These are phyloP conservation scores for Drosophila santomea DNA, from an alignment of 1,140 invertebrate genomes.

Conservation along the genomic window DNA sequence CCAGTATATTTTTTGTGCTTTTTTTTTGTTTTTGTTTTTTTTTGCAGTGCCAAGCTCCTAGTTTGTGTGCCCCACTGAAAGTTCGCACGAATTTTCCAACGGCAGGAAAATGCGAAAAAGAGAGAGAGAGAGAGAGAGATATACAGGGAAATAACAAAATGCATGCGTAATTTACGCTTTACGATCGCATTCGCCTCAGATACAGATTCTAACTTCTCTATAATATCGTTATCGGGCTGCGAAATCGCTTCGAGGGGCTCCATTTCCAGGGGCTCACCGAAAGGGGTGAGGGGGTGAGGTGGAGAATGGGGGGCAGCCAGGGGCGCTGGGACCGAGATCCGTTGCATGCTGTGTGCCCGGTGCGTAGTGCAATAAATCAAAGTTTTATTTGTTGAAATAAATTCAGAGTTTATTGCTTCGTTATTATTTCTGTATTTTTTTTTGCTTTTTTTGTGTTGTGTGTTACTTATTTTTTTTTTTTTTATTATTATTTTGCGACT, in stretches of 20 bases:
- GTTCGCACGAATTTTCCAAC: constrained; percentile 60
- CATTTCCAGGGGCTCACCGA: not conserved
- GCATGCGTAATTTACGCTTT: constrained; percentile 68
- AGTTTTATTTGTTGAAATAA: constrained; percentile 83
- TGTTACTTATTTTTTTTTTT: not conserved
- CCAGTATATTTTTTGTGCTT: no score
- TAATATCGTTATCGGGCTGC: constrained; percentile 45
- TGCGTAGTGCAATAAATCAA: constrained; percentile 80
- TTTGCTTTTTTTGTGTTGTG: not conserved
- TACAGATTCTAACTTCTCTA: constrained; percentile 45
- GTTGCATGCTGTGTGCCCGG: constrained; percentile 72
- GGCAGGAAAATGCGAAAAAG: not conserved
- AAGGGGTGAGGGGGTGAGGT: not conserved
- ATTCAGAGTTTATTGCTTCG: constrained; percentile 82
- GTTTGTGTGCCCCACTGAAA: constrained; percentile 24
- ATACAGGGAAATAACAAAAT: constrained; percentile 22
- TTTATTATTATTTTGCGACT: not conserved
- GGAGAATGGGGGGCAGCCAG: not conserved
- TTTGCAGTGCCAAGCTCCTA: not conserved
- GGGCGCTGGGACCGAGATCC: constrained; percentile 37
- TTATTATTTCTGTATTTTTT: constrained; percentile 66
- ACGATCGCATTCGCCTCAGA: constrained; percentile 55
- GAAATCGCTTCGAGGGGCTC: constrained; percentile 29
- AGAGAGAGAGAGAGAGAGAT: not conserved
- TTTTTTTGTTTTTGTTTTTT: no score